Base-by-base conservation (phyloP, 2,888 invertebrate species). In the Priocnemis perturbator region DNA sequence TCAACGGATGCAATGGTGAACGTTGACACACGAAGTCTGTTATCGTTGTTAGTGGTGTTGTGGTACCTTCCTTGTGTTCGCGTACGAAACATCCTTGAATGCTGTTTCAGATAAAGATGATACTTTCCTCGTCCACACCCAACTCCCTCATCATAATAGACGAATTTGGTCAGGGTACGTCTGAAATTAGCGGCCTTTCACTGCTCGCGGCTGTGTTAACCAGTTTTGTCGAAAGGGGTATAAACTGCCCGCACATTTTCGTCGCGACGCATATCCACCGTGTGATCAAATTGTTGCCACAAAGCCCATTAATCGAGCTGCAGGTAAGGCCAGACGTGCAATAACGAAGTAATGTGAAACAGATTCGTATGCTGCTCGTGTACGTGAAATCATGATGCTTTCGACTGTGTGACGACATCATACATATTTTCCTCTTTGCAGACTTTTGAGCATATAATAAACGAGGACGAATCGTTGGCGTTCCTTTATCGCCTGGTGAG, bases 111-210 rank as follows among this genome's bases (percentile, higher is more conserved):
- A 93, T 96, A 90, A 91, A 95, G 1, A 89, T 93, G 19, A 94
- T 95, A 2, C 88, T 96, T 1, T 91, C 92, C 76, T 92, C 92
- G 77, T 92, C 94, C 0, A 92, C 92, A 0, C 86, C 90, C 0
- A 90, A 90, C 71, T 95, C 96, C 0, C 89, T 98, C 2, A 91
- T 98, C 0, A 90, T 98, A 37, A 91, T 97, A 47, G 98, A 98
- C 89, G 97, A 97, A 90, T 96, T 97, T 90, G 97, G 97, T 3
- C 94, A 94, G 87, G 96, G 97, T 69, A 97, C 97, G 0, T 90
- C 92, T 0, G 92, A 93, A 86, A 90, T 91, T 2, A 97, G 97
- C 89, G 97, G 97, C 0, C 88, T 94, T 48, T 91, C 95, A 0
- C 88, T 98, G 44, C 90, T 97, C 20, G 91, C 93, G 0, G 92